phyloP scores from a whole-genome alignment of 2,113 vertebrate genomes.

The Pseudorasbora parva region DNA sequence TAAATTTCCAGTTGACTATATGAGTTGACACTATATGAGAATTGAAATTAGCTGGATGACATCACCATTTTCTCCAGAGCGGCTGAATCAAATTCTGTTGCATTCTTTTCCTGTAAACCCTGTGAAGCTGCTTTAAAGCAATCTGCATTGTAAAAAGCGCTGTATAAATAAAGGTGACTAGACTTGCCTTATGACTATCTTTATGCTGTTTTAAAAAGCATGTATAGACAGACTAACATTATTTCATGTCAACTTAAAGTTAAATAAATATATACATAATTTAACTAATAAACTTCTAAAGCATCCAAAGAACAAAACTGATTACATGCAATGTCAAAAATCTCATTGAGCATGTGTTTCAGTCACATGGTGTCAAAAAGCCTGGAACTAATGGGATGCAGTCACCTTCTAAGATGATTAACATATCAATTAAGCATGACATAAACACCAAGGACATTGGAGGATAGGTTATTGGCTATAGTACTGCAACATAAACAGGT shows the following conservation, averaged over 20 bases:
- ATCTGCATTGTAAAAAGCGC: no score
- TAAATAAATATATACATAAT: not conserved
- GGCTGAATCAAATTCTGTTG: no score
- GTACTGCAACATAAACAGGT: not conserved
- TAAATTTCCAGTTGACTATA: no score
- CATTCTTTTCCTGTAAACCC: no score
- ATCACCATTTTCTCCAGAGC: no score
- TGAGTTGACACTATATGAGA: no score
- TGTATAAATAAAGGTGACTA: no score
- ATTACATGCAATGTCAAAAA: conserved; percentile 33
- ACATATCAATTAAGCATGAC: conserved; percentile 41
- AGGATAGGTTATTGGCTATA: not conserved
- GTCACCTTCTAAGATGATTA: conserved; percentile 40
- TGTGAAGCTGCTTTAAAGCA: no score
- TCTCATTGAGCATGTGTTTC: conserved; percentile 22
- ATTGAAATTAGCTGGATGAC: no score
- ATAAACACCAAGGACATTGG: conserved; percentile 14
- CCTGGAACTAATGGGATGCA: conserved; percentile 34
- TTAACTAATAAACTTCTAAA: not conserved
- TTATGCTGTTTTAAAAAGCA: not conserved
- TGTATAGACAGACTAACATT: not conserved
- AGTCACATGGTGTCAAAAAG: not conserved
- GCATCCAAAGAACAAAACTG: not conserved
- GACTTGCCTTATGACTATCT: no score
- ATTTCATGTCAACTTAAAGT: not conserved